A percentile compares a stretch with the other conserved stretches of the same genome.
Conservation (phyloP, 2,113 vertebrate genomes). For the Lanius collurio region DNA sequence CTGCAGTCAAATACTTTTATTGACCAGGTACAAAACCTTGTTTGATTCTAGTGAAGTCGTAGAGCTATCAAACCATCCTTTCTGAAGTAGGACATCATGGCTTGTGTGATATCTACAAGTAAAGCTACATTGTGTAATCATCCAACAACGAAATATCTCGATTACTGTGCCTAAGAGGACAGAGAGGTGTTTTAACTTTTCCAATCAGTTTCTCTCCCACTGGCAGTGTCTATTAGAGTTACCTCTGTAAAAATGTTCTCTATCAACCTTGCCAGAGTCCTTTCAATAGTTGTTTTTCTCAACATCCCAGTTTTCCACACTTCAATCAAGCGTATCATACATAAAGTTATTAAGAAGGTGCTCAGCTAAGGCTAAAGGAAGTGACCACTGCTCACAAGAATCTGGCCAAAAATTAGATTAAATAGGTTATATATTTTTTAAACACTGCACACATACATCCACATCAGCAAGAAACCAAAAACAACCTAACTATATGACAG, state of each 20-base stretch:
- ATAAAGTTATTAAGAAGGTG: not conserved
- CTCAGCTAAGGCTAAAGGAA: not conserved
- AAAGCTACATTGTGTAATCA: slow-evolving; percentile 15
- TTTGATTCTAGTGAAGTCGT: slow-evolving; percentile 12
- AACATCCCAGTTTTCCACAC: not conserved
- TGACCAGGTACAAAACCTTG: not conserved
- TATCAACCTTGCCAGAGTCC: not conserved
- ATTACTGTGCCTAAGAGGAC: slow-evolving; percentile 7
- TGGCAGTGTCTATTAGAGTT: slow-evolving; percentile 4
- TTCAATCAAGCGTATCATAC: not conserved
- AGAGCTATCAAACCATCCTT: slow-evolving; percentile 57
- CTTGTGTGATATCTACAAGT: not conserved
- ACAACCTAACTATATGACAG: slow-evolving; percentile 54
- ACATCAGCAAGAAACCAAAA: slow-evolving; percentile 34
- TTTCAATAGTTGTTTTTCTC: slow-evolving; percentile 36
- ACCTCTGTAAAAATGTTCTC: not conserved
- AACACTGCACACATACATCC: not conserved
- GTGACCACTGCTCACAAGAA: not conserved
- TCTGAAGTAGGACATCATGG: slow-evolving; percentile 39
- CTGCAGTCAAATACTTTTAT: slow-evolving; percentile 21
- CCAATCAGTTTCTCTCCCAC: slow-evolving; percentile 1
- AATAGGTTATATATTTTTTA: not conserved
- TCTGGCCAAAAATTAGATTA: not conserved
- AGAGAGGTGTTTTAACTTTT: slow-evolving; percentile 19
- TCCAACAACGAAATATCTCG: not conserved